Evolutionary conservation across 92 coral and sea anemone genomes (phyloP), one percentile per base, ranked within the genome.

Genomic region (Parazoanthus atlanticus): DNA sequence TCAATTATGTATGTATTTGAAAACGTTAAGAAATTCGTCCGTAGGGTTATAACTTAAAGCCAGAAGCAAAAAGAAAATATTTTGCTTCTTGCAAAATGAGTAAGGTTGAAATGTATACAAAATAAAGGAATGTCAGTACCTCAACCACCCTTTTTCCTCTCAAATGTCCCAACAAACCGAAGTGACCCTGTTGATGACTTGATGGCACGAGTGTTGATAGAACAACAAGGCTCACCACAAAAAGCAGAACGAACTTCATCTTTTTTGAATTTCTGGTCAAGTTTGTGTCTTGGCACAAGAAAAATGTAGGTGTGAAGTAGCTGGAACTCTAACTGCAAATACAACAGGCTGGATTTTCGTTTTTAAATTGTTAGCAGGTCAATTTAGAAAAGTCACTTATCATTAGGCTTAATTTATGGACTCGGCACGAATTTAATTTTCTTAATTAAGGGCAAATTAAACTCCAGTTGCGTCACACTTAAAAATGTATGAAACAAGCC

Each of bases 331-430:
- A 29, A 32, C 49, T 84, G 79, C 66, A 31, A 69, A 28, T 29
- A 70, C 66, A 15, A 23, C 28, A 28, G 26, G 67, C 21, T 41
- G 64, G 11, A 23, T 79, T 29, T 54, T 26, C 65, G 87, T 84
- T 69, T 47, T 70, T 84, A 84, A 84, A 46, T 41, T 84, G 87
- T 84, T 30, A 26, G 78, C 12, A 31, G 26, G 26, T 21, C 67
- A 84, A 84, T 84, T 84, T 84, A 46, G 41, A 49, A 70, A 70
- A 69, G 87, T 30, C 64, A 46, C 79, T 71, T 84, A 84, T 84
- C 78, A 69, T 84, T 84, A 84, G 6, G 58, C 6, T 13, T n/a
- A 84, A 71, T 26, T 84, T 67, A 71, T 19, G 28, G 28, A 69
- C 87, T 84, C 77, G 66, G 87, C 87, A 71, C 11, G 78, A 69